Percentiles rank a stretch among this genome's conserved stretches.
Conservation (phyloP, 2,797 vertebrate species). For the Caiman crocodilus region DNA sequence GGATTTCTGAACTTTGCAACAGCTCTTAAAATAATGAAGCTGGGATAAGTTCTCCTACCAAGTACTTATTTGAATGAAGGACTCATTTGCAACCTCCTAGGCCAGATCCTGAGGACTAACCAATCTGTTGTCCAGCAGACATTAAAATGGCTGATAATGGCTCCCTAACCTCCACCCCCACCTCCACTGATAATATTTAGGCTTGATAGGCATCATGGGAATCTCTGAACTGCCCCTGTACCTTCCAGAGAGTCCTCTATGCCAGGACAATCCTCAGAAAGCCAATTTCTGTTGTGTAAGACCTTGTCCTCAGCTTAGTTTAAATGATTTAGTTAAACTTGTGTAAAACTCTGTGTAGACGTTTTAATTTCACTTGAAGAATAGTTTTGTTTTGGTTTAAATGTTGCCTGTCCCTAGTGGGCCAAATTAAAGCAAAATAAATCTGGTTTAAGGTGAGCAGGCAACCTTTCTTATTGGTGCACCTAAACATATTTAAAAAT, state of each 20-base stretch:
- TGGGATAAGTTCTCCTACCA: not conserved
- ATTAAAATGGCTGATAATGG: not conserved
- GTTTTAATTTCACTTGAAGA: not conserved
- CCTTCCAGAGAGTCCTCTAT: not conserved
- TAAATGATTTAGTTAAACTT: not conserved
- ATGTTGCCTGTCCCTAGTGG: not conserved
- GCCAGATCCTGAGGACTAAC: not conserved
- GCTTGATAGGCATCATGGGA: not conserved
- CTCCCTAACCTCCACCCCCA: not conserved
- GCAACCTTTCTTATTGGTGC: not conserved
- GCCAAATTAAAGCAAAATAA: not conserved
- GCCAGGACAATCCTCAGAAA: not conserved
- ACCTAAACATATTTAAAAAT: not conserved
- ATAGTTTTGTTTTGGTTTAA: not conserved
- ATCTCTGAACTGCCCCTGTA: not conserved
- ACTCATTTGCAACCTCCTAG: not conserved
- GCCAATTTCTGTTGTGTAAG: not conserved
- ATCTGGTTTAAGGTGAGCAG: not conserved
- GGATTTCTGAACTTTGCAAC: not conserved
- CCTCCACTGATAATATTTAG: not conserved
- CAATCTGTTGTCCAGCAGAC: not conserved
- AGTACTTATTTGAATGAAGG: not conserved
- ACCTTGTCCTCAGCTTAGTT: not conserved
- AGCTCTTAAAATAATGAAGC: not conserved
- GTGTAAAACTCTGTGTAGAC: not conserved